These are phyloP conservation scores for Grantiella picta DNA, from an alignment of 2,113 vertebrate genomes.

Conservation along the genomic window DNA sequence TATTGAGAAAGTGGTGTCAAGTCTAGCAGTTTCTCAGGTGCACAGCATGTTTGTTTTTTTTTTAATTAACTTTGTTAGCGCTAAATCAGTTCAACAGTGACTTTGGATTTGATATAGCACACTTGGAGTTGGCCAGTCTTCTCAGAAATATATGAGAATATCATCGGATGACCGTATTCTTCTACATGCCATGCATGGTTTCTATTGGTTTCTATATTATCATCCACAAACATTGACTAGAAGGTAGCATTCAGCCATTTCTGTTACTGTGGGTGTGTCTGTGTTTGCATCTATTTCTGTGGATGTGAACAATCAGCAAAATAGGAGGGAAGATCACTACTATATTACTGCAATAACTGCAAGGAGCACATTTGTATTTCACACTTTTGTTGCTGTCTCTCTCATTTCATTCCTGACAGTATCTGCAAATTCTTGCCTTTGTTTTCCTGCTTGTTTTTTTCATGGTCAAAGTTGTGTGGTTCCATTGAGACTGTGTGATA, in stretches of 20 bases:
- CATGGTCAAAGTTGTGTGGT: not conserved
- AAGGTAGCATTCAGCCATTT: not conserved
- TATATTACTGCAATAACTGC: not conserved
- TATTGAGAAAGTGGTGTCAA: not conserved
- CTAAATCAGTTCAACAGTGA: not conserved
- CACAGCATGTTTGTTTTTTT: not conserved
- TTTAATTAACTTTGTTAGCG: not conserved
- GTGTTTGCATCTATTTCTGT: not conserved
- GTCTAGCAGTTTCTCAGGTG: not conserved
- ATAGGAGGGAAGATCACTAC: not conserved
- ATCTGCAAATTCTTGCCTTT: not conserved
- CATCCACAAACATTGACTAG: not conserved
- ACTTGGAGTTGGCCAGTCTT: not conserved
- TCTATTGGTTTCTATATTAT: not conserved
- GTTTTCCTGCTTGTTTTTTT: not conserved
- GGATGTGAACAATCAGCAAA: not conserved
- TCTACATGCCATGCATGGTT: not conserved
- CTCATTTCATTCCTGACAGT: not conserved
- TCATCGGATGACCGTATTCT: not conserved
- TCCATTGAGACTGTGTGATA: not conserved
- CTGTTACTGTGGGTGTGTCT: not conserved
- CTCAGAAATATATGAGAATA: not conserved
- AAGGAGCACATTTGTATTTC: not conserved
- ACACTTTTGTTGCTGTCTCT: not conserved
- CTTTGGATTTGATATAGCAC: not conserved